These are phyloP conservation scores for Neoniphon sammara DNA, from an alignment of 2,797 vertebrate genomes.

Conservation along the genomic window DNA sequence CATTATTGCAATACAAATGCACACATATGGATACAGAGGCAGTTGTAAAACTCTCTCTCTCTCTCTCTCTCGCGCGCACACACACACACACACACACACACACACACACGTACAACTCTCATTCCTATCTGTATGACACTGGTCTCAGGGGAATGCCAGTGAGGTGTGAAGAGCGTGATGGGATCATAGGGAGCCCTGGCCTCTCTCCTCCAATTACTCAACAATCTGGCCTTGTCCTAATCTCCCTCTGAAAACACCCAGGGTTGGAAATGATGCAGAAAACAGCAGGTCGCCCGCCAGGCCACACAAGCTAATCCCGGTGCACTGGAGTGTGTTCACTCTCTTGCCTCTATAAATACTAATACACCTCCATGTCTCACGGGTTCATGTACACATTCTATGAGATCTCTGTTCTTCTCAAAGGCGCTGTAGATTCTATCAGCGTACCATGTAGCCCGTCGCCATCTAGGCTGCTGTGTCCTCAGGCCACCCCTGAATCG, in stretches of 20 bases:
- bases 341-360: slow-evolving; percentile 71
- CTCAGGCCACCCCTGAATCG: slow-evolving; percentile 58
- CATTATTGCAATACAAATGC: slow-evolving; percentile 17
- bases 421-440: slow-evolving; percentile 57
- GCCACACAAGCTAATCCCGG: slow-evolving; percentile 71
- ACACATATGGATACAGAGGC: slow-evolving; percentile 19
- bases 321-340: slow-evolving; percentile 66
- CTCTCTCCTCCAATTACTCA: slow-evolving; percentile 76
- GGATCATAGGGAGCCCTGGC: slow-evolving; percentile 71
- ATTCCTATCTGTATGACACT: slow-evolving; percentile 40
- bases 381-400: slow-evolving; percentile 49
- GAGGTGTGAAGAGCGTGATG: slow-evolving; percentile 78
- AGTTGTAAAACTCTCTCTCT: too few species aligned
- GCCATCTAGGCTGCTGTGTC: slow-evolving; percentile 39
- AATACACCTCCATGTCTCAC: slow-evolving; percentile 55
- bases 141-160: slow-evolving; percentile 62
- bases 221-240: slow-evolving; percentile 72
- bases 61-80: slow-evolving; percentile 4
- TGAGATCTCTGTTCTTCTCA: slow-evolving; percentile 34
- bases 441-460: slow-evolving; percentile 16
- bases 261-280: slow-evolving; percentile 76
- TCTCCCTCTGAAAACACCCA: slow-evolving; percentile 72
- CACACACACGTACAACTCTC: slow-evolving; percentile 25
- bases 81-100: slow-evolving; percentile 17
- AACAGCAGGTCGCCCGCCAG: slow-evolving; percentile 68